phyloP scores from a whole-genome alignment of 2,888 invertebrate species.

The Lepidonotus clava region DNA sequence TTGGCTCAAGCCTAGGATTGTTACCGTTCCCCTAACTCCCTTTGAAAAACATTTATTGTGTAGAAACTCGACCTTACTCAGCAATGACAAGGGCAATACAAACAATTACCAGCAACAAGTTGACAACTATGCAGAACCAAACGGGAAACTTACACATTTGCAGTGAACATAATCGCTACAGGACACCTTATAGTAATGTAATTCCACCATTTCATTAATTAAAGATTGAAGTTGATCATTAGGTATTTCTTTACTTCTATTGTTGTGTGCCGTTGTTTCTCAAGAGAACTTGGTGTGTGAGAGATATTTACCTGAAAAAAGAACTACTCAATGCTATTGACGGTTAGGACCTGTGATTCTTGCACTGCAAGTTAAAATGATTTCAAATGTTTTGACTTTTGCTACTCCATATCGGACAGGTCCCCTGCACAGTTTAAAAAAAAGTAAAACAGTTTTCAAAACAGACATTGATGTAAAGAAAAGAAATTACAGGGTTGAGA shows the following conservation, averaged over 20 bases:
- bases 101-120: neutral
- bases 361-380: too few relatives aligned
- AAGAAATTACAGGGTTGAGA: too few relatives aligned
- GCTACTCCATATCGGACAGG: too few relatives aligned
- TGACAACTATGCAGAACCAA: slow-evolving; percentile 25
- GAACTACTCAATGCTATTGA: too few relatives aligned
- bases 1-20: slow-evolving; percentile 40
- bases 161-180: slow-evolving; percentile 15
- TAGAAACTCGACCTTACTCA: slow-evolving; percentile 20
- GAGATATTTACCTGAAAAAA: too few relatives aligned
- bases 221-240: slow-evolving; percentile 47
- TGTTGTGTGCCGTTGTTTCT: neutral
- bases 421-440: too few relatives aligned
- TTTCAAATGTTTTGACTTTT: too few relatives aligned
- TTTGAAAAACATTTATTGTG: slow-evolving; percentile 6
- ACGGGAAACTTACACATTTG: neutral
- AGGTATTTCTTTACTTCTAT: slow-evolving; percentile 4
- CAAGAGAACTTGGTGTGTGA: too few relatives aligned
- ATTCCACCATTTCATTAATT: slow-evolving; percentile 33
- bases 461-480: too few relatives aligned
- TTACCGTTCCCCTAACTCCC: slow-evolving; percentile 2
- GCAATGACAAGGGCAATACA: slow-evolving; percentile 45
- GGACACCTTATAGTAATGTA: slow-evolving; percentile 27
- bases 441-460: too few relatives aligned
- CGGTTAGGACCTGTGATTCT: too few relatives aligned